Conservation (phyloP, 2,113 vertebrate species). For the Aphelocoma coerulescens region DNA sequence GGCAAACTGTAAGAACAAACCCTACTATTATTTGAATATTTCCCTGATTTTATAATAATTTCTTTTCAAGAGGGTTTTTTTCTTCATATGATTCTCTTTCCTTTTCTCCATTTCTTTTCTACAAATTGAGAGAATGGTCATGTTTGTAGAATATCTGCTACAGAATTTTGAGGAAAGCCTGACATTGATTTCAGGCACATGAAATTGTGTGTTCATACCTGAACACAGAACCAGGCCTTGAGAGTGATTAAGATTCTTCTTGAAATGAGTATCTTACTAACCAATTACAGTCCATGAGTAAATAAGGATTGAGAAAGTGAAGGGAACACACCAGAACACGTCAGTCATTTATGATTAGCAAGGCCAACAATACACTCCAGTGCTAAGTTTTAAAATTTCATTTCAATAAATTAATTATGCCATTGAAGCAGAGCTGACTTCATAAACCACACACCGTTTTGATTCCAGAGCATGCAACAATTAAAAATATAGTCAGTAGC, state of each 20-base stretch:
- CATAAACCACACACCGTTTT: background rate
- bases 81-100: background rate
- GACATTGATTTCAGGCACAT: background rate
- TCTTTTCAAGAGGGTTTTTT: background rate
- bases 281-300: background rate
- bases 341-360: background rate
- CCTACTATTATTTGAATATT: background rate
- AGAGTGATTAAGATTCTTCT: background rate
- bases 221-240: background rate
- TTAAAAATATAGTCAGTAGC: background rate
- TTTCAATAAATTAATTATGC: slow-evolving; percentile 2
- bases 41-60: background rate
- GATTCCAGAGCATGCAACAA: background rate
- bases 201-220: background rate
- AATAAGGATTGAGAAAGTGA: background rate
- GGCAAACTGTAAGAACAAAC: background rate
- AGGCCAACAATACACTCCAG: background rate
- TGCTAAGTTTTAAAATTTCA: background rate
- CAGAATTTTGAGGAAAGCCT: background rate
- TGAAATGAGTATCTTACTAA: background rate
- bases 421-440: background rate
- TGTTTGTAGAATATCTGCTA: background rate
- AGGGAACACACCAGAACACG: background rate
- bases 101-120: background rate
- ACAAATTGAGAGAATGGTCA: background rate